Percentiles rank a stretch among this genome's conserved stretches.
Evolutionary conservation across 2,113 vertebrate genomes (phyloP).

Genomic region (Tetrao urogallus): DNA sequence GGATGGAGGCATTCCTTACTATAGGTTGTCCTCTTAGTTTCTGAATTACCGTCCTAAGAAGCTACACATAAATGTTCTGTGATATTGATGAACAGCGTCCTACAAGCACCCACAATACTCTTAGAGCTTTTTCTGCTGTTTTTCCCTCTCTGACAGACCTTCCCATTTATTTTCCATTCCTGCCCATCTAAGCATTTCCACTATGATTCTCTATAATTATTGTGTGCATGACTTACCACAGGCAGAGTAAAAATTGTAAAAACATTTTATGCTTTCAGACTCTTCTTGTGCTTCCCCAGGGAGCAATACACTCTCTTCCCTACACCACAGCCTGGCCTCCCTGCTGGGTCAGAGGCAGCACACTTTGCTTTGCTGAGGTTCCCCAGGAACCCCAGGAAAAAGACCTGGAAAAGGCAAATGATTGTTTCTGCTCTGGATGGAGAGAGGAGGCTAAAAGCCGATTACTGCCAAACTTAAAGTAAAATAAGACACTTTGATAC

Average conservation of each 20-base stretch:
- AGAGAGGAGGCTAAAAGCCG: background rate
- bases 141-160: background rate
- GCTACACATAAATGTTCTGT: background rate
- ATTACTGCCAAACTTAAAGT: conserved; percentile 24
- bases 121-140: background rate
- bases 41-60: background rate
- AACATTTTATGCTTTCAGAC: background rate
- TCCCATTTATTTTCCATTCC: background rate
- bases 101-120: background rate
- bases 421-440: conserved; percentile 11
- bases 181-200: background rate
- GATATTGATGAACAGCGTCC: background rate
- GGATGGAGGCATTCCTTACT: background rate
- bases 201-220: background rate
- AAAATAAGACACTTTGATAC: conserved; percentile 3
- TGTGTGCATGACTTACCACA: background rate
- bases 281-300: background rate
- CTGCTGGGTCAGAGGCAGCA: background rate
- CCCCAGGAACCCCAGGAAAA: background rate
- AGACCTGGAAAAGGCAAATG: conserved; percentile 9
- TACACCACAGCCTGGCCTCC: background rate
- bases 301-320: background rate
- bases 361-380: background rate
- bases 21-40: background rate
- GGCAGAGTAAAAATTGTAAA: background rate